A percentile compares a stretch with the other conserved stretches of the same genome.
Evolutionary conservation across 2,888 invertebrate species (phyloP).

Genomic region (Leptinotarsa rubiginosa): DNA sequence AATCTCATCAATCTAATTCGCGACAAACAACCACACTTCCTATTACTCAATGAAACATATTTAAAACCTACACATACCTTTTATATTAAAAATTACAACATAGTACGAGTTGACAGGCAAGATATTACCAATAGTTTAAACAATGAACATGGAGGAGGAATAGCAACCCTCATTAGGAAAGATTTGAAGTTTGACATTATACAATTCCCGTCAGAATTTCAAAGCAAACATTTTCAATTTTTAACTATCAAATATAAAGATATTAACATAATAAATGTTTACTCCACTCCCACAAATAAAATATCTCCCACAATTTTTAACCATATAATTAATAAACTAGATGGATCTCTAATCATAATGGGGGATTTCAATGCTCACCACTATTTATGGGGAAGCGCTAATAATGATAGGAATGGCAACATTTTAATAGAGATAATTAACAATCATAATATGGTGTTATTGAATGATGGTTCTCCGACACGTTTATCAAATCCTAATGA

Average conservation of each 20-base stretch:
- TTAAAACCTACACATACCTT: constrained; percentile 16
- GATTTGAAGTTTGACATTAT: not conserved
- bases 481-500: not conserved
- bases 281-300: constrained; percentile 23
- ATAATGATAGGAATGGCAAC: constrained; percentile 6
- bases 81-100: constrained; percentile 17
- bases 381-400: constrained; percentile 7
- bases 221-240: constrained; percentile 14
- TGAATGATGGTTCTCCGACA: constrained; percentile 29
- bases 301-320: not conserved
- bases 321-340: not conserved
- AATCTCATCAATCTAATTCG: constrained; percentile 15
- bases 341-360: constrained; percentile 14
- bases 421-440: not conserved
- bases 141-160: not conserved
- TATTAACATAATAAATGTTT: constrained; percentile 21
- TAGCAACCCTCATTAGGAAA: constrained; percentile 13
- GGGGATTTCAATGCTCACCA: constrained; percentile 22
- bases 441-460: constrained; percentile 3
- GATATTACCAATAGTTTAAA: not conserved
- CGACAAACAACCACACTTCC: constrained; percentile 15
- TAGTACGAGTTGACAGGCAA: not conserved
- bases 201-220: constrained; percentile 7
- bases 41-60: constrained; percentile 27
- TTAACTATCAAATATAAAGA: constrained; percentile 6